These are phyloP conservation scores for Eublepharis macularius DNA, from an alignment of 2,113 vertebrate species.

Conservation along the genomic window DNA sequence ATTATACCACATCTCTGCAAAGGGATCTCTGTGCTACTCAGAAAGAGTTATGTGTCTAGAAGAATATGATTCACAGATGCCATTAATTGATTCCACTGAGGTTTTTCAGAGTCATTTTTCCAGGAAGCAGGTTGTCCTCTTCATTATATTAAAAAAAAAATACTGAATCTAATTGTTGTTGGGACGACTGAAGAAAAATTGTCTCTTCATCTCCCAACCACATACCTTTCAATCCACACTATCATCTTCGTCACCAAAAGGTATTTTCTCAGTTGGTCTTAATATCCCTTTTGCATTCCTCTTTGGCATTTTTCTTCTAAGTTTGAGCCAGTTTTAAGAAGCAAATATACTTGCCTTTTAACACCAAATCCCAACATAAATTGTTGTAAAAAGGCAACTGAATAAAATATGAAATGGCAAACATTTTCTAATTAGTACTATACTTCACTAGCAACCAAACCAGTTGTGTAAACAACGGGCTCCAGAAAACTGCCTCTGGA, in stretches of 20 bases:
- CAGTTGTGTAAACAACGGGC: too few relatives aligned
- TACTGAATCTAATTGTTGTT: neutral
- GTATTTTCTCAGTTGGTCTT: neutral
- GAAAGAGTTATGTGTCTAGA: conserved; percentile 64
- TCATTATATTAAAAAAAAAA: neutral
- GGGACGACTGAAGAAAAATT: neutral
- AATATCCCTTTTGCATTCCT: neutral
- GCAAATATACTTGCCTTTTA: neutral
- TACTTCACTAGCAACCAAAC: too few relatives aligned
- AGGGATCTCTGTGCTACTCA: conserved; percentile 52
- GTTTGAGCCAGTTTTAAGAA: neutral
- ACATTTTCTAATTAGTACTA: neutral
- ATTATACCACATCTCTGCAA: conserved; percentile 57
- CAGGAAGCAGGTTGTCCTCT: conserved; percentile 59
- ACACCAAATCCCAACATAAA: neutral
- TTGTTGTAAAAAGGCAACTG: neutral
- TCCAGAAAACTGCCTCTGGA: too few relatives aligned
- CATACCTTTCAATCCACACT: neutral
- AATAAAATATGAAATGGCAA: neutral
- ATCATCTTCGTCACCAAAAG: neutral
- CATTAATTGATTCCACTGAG: conserved; percentile 59
- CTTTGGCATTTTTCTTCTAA: neutral
- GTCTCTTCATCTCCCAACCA: neutral
- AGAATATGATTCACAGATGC: conserved; percentile 68
- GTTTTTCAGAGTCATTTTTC: conserved; percentile 59